Base-by-base conservation (phyloP, 2,888 invertebrate genomes). In the Drosophila nr. medialis region DNA sequence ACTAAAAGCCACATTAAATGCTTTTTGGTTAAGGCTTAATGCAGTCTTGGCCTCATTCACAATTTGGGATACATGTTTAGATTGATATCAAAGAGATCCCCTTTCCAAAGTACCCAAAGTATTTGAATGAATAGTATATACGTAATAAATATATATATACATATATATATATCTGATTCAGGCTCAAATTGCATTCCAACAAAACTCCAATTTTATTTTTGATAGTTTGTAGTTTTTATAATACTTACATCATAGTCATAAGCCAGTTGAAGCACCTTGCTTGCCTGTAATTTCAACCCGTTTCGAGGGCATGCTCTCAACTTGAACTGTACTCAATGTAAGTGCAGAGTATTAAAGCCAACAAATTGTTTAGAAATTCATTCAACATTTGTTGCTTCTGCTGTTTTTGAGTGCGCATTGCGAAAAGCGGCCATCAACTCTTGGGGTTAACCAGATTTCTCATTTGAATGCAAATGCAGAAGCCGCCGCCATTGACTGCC, bases 391-490 rank as follows among this genome's bases (percentile, higher is more conserved):
- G 11, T 36, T 50, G 15, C 36, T 49, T 15, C 27, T 40, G 18
- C 21, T 32, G 27, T 30, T 45, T 38, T 60, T 36, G 15, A 48
- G 27, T 50, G 32, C 32, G 49, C 29, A 42, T 36, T 24, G 56
- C 50, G 40, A 69, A 64, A 54, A 42, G 65, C 36, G 49, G 15
- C 58, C 61, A 63, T 61, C 60, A 75, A 54, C 38, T 55, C 58
- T 81, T 72, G 72, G 80, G 87, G 89, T 84, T 89, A 89, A 83
- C 79, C 87, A 64, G 69, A 76, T 71, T 73, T 72, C 64, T 60
- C 72, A 79, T 86, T 89, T 80, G 72, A 79, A 80, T 87, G 80
- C 73, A 80, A 87, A 80, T 87, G 65, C 72, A 48, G 40, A 62
- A 59, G 55, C 56, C 51, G 66, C 55, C 59, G 66, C 55, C 59